Evolutionary conservation across 1,140 invertebrate species (phyloP).

Genomic region (Carcinoscorpius rotundicauda): DNA sequence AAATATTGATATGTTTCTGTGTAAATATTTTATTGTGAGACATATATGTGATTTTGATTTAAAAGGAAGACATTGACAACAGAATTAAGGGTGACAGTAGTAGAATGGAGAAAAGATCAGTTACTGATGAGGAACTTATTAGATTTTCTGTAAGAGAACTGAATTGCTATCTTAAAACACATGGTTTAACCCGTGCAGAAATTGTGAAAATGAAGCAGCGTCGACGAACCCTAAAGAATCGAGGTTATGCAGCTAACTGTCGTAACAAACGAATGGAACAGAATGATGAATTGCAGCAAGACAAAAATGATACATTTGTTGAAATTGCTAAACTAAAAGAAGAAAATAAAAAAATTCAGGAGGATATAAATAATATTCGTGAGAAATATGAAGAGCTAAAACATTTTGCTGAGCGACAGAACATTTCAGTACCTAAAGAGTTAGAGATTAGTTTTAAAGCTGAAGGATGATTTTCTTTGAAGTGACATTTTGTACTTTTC

Average conservation of each 20-base stretch:
- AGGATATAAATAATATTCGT: constrained; percentile 60
- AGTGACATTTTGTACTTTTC: too few species aligned
- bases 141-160: constrained; percentile 78
- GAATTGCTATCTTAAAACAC: constrained; percentile 67
- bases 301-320: constrained; percentile 71
- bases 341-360: constrained; percentile 57
- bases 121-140: constrained; percentile 76
- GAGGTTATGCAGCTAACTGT: constrained; percentile 85
- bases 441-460: constrained; percentile 29
- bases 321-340: constrained; percentile 71
- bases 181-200: constrained; percentile 69
- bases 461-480: too few species aligned
- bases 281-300: constrained; percentile 78
- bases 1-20: too few species aligned
- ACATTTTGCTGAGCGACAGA: constrained; percentile 66
- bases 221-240: constrained; percentile 74
- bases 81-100: too few species aligned
- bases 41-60: too few species aligned
- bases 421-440: constrained; percentile 66
- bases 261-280: constrained; percentile 84
- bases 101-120: too few species aligned
- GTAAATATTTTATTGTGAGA: too few species aligned
- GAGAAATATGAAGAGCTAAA: constrained; percentile 71
- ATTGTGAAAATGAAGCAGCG: constrained; percentile 86
- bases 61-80: too few species aligned